phyloP scores from a whole-genome alignment of 2,797 vertebrate species.

The Chiloscyllium punctatum region DNA sequence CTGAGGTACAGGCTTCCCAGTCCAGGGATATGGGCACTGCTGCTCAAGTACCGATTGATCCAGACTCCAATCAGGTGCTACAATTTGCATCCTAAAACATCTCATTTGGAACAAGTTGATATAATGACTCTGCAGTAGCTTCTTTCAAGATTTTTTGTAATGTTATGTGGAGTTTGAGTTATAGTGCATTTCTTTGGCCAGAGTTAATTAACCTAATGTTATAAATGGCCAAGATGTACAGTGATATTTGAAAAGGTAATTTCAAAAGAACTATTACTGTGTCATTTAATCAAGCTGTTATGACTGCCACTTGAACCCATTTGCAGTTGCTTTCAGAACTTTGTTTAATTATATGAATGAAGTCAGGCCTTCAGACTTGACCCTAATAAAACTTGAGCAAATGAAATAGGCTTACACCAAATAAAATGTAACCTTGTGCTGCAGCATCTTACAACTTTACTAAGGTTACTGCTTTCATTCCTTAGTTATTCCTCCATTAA shows the following conservation, averaged over 20 bases:
- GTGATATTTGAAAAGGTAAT: background rate
- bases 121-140: background rate
- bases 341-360: background rate
- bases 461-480: background rate
- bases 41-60: background rate
- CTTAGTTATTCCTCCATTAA: background rate
- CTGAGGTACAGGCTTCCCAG: too few species aligned
- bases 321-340: background rate
- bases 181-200: background rate
- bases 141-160: background rate
- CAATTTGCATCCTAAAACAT: background rate
- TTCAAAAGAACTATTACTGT: background rate
- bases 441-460: background rate
- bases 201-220: conserved; percentile 16
- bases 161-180: background rate
- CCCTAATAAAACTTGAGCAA: background rate
- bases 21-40: too few species aligned
- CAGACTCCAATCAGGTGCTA: background rate
- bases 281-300: conserved; percentile 7
- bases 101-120: background rate
- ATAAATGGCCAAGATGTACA: conserved; percentile 5
- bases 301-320: background rate
- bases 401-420: background rate
- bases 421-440: background rate
- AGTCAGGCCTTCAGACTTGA: background rate